Evolutionary conservation across 2,888 invertebrate species (phyloP), one percentile per base, ranked within the genome.

Genomic region (Dryococelus australis): DNA sequence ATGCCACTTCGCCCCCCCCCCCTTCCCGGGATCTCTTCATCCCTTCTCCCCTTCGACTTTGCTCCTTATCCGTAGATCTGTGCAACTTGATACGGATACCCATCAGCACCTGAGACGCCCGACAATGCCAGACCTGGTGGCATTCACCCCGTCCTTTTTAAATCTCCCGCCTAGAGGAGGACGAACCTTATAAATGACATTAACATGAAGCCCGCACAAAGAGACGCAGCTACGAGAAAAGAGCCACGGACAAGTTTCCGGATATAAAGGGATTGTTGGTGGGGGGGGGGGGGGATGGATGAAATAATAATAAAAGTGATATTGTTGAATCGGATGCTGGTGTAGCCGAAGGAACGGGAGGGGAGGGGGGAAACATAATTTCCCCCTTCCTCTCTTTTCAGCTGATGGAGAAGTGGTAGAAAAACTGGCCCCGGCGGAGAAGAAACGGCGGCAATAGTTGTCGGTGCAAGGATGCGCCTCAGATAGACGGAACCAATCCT

Each of bases 1-100:
- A 24, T 65, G 24, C 6, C 65, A 65, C 65, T 0, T 10, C 20
- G 4, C 51, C 8, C 12, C 13, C 51, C 8, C 51, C 20, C 35
- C 35, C 8, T 8, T 6, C 35, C 35, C 1, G 4, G 35, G 51
- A 51, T 6, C 20, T 47, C 65, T 65, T 65, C n/a, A 65, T 1
- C 65, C 65, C 65, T n/a, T 24, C 65, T 16, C n/a, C 4, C 16
- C 65, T 0, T 1, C 65, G 83, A 65, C 83, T 43, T 83, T 27
- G 43, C 85, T 88, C 24, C 35, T 87, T 88, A 88, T 88, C 88
- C 86, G 78, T 78, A 86, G 84, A 88, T 88, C 87, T 87, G 80
- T 87, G 88, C 85, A 87, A 88, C 85, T 43, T 86, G 88, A 88
- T 88, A 88, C 86, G 80, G 88, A 88, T 88, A 87, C 88, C 87